Conservation (phyloP, 1,140 invertebrate genomes). For the Alviniconcha marisindica region DNA sequence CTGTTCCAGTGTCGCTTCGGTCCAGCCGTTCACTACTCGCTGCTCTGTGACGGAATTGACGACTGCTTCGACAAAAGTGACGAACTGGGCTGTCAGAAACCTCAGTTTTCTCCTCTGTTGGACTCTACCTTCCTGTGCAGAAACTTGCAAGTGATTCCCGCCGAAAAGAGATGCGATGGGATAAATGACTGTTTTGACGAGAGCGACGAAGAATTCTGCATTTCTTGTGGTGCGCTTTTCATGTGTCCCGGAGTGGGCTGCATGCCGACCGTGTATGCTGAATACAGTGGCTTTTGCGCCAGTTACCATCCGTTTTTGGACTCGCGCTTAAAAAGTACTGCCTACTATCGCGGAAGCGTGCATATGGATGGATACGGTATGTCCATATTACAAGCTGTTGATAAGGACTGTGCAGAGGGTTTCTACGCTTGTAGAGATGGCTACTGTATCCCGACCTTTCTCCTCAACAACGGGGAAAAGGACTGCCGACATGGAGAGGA, state of each 20-base stretch:
- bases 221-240: too few species aligned
- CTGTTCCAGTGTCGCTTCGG: neutral
- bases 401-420: neutral
- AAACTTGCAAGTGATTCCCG: slow-evolving; percentile 11
- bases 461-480: slow-evolving; percentile 37
- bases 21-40: slow-evolving; percentile 11
- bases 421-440: slow-evolving; percentile 11
- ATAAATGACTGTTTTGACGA: slow-evolving; percentile 39
- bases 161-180: slow-evolving; percentile 25
- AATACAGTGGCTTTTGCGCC: too few species aligned
- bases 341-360: too few species aligned
- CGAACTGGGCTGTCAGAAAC: slow-evolving; percentile 20
- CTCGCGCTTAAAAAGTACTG: too few species aligned
- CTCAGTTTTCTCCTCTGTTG: neutral
- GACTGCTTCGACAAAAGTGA: slow-evolving; percentile 40
- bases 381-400: neutral
- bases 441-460: slow-evolving; percentile 37
- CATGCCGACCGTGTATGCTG: too few species aligned
- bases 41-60: slow-evolving; percentile 40
- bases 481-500: slow-evolving; percentile 43
- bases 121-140: neutral
- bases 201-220: slow-evolving; percentile 40
- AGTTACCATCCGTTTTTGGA: too few species aligned
- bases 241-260: too few species aligned
- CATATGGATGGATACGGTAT: slow-evolving; percentile 43